Evolutionary conservation across 2,797 vertebrate species (phyloP), one percentile per base, ranked within the genome.

Genomic region (Gymnocypris eckloni): DNA sequence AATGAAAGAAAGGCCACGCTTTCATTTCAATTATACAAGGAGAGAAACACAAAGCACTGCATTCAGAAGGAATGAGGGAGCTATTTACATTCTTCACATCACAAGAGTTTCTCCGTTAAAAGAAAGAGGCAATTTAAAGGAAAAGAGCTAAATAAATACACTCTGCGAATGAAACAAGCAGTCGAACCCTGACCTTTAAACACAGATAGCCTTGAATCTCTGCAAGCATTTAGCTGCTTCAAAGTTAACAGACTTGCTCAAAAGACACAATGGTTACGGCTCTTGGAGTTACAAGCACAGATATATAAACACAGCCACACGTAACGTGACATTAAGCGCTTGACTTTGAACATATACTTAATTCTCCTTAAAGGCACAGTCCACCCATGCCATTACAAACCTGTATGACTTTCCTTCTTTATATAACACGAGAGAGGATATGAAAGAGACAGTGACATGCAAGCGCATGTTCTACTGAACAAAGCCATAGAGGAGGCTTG

Each of bases 1-100:
- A 80, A 91, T 89, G 78, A 3, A 89, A 93, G 45, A 3, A 89
- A 93, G 45, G 15, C 50, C 48, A 61, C 15, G n/a, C 39, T 77
- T 67, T 43, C 61, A 61, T 28, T 76, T 86, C 0, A 81, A 54
- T 69, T 37, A 20, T 67, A 73, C 3, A 64, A 25, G 6, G 25
- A 76, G 39, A 61, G 22, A 71, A 41, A 56, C 69, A 85, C 69
- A 77, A 64, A 48, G n/a, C 33, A 67, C 41, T 41, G 22, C 7
- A 67, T 66, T 69, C 33, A 18, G 43, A 48, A 33, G 78, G n/a
- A 48, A 66, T 69, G 28, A 33, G 45, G 28, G 28, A 81, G 45
- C 8, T 18, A 61, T 54, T 81, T 9, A 67, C n/a, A 20, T 67
- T 69, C 43, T 28, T 64, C n/a, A 28, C 41, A 67, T 50, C 13